Conservation (phyloP, 2,888 invertebrate genomes). For the Melanargia galathea region DNA sequence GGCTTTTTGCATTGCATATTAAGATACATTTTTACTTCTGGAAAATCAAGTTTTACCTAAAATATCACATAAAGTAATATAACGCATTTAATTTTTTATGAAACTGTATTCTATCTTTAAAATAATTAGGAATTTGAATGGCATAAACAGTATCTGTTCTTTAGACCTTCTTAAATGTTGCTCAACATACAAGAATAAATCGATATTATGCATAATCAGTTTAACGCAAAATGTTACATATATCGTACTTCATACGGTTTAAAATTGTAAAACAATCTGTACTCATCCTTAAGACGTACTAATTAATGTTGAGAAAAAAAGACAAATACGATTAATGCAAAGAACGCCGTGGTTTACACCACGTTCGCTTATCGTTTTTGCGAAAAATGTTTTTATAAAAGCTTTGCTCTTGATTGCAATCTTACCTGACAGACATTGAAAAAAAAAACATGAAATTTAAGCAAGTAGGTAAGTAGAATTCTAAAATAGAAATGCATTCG, state of each 20-base stretch:
- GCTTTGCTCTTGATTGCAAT: no score
- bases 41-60: constrained; percentile 39
- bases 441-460: no score
- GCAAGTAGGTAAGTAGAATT: no score
- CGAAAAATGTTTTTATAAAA: no score
- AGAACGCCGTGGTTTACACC: constrained; percentile 28
- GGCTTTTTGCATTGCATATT: constrained; percentile 39
- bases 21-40: constrained; percentile 37
- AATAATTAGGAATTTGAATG: not conserved
- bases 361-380: constrained; percentile 16
- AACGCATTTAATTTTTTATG: not conserved
- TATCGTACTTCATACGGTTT: not conserved
- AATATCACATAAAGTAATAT: not conserved
- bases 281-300: constrained; percentile 20
- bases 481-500: no score
- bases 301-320: constrained; percentile 26
- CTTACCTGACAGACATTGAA: no score
- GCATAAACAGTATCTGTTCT: not conserved
- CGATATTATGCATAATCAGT: constrained; percentile 15
- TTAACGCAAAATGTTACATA: constrained; percentile 21
- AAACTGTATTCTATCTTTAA: not conserved
- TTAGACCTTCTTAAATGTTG: constrained; percentile 9
- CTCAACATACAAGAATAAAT: constrained; percentile 24
- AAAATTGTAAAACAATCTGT: not conserved
- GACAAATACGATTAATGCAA: constrained; percentile 36